Percentiles rank a stretch among this genome's conserved stretches.
phyloP scores from a whole-genome alignment of 2,888 invertebrate species.

The Eupeodes luniger region DNA sequence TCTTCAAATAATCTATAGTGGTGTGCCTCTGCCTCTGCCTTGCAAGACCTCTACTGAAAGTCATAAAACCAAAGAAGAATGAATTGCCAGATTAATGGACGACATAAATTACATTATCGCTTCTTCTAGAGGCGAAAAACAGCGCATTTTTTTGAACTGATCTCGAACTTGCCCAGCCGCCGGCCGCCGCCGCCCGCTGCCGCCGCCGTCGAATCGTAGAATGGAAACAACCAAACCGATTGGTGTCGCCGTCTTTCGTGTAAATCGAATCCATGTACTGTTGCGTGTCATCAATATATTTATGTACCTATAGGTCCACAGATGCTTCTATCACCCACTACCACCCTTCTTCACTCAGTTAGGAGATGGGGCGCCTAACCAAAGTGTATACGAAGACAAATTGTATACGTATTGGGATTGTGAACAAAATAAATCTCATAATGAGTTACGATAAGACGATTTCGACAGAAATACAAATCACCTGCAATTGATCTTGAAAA shows the following conservation, averaged over 20 bases:
- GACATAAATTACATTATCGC: slow-evolving; percentile 84
- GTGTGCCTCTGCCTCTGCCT: not conserved
- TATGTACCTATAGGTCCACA: slow-evolving; percentile 38
- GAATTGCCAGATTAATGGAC: slow-evolving; percentile 84
- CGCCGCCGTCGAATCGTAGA: slow-evolving; percentile 1
- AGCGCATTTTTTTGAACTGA: not conserved
- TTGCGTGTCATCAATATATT: slow-evolving; percentile 29
- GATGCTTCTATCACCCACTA: slow-evolving; percentile 43
- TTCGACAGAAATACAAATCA: slow-evolving; percentile 84
- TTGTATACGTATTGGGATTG: slow-evolving; percentile 84
- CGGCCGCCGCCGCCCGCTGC: not conserved
- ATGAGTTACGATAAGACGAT: slow-evolving; percentile 84
- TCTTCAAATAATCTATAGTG: slow-evolving; percentile 17
- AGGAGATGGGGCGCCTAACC: slow-evolving; percentile 2
- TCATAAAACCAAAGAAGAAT: slow-evolving; percentile 78
- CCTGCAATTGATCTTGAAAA: slow-evolving; percentile 83
- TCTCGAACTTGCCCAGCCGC: not conserved
- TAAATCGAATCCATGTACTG: slow-evolving; percentile 65
- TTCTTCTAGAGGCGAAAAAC: slow-evolving; percentile 78
- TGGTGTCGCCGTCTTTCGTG: slow-evolving; percentile 66
- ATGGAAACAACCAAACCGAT: slow-evolving; percentile 60
- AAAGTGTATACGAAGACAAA: slow-evolving; percentile 82
- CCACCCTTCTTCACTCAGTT: slow-evolving; percentile 16
- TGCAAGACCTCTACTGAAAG: slow-evolving; percentile 14
- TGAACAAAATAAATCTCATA: slow-evolving; percentile 84